phyloP scores from a whole-genome alignment of 2,888 invertebrate genomes.

The Rotaria magnacalcarata region DNA sequence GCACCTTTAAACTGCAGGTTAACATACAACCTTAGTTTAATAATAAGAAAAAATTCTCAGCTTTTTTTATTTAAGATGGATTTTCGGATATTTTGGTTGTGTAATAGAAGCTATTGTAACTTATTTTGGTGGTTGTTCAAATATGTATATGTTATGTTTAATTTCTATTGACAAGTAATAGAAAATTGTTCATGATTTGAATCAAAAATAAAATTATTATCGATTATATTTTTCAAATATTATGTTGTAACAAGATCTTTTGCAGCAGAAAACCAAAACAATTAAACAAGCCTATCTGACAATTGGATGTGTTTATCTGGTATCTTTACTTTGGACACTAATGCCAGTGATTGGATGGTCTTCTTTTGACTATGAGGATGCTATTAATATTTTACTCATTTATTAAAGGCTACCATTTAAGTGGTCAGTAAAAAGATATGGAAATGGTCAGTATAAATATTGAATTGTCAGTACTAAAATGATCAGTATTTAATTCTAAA shows the following conservation, averaged over 20 bases:
- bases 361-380: not conserved
- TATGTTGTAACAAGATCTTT: not conserved
- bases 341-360: not conserved
- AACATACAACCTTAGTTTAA: not conserved
- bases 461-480: not conserved
- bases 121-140: constrained; percentile 15
- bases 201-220: not conserved
- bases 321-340: not conserved
- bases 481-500: not conserved
- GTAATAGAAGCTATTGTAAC: not conserved
- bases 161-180: not conserved
- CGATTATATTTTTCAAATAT: not conserved
- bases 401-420: not conserved
- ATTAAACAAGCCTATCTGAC: not conserved
- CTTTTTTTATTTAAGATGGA: not conserved
- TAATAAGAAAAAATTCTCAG: not conserved
- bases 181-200: not conserved
- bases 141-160: constrained; percentile 24
- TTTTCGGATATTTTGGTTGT: not conserved
- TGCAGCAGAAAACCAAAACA: not conserved
- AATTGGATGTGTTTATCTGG: not conserved
- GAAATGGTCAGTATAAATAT: no score
- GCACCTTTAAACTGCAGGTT: not conserved
- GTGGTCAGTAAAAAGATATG: not conserved
- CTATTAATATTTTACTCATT: not conserved